Base-by-base conservation (phyloP, 2,113 vertebrate genomes). In the Eublepharis macularius region DNA sequence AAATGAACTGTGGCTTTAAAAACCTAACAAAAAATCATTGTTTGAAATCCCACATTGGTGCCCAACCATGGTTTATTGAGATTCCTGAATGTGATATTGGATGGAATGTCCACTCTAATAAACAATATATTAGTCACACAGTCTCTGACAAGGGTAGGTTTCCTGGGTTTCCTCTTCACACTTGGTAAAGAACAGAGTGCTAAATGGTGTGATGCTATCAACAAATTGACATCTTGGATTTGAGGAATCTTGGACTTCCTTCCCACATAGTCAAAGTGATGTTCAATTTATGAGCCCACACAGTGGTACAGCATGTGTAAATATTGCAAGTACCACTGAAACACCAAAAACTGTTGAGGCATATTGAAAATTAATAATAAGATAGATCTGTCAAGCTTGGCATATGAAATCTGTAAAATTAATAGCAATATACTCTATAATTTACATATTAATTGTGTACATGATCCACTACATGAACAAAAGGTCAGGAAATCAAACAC, bases 381-480 rank as follows among this genome's bases (percentile, higher is more conserved):
- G 72, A 81, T 73, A 82, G 29, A 83, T 68, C 13, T 84, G 51
- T 86, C 85, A 73, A 88, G 39, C 0, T 0, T 73, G 26, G 51
- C 83, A 70, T 51, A 80, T 4, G 57, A 14, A 84, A 63, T 76
- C 32, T 80, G 13, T 78, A 47, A 89, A 88, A 88, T 57, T 88
- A 16, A 54, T 86, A 87, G 80, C 29, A 6, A 87, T 86, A 12
- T 83, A 16, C 81, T 74, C 76, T 80, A 41, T n/a, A 41, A 76
- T 87, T 87, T 89, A 54, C 36, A 49, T 87, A 83, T 82, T 83
- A 88, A 86, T 88, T 87, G 76, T 83, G 90, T 86, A 81, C 69
- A 82, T 41, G 36, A 82, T 32, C 68, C 49, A 82, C 34, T 82
- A 54, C 45, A 8, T 6, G 13, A 11, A 4, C 60, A 81, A 86